Conservation (phyloP, 2,888 invertebrate genomes). For the Pemphredon lugubris region DNA sequence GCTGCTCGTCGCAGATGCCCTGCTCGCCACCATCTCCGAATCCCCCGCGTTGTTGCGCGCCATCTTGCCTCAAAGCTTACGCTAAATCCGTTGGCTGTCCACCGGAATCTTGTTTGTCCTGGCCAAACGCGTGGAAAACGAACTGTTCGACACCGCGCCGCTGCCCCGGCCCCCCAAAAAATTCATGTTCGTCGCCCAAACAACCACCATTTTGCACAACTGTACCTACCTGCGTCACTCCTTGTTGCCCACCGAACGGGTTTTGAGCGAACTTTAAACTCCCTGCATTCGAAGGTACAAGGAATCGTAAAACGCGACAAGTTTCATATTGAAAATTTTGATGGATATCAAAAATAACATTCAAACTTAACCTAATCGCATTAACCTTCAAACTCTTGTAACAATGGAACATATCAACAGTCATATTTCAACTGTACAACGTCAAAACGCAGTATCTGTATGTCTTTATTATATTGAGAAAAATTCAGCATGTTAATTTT, state of each 20-base stretch:
- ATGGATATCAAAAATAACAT: too few relatives aligned
- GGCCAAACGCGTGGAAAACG: constrained; percentile 3
- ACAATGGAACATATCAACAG: too few relatives aligned
- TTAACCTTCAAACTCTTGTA: too few relatives aligned
- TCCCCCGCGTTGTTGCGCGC: constrained; percentile 53
- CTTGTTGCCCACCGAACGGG: constrained; percentile 4
- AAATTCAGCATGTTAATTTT: too few relatives aligned
- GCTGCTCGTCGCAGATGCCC: constrained; percentile 68
- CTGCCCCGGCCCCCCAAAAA: not conserved
- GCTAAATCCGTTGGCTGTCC: constrained; percentile 27
- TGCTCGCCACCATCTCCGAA: constrained; percentile 52
- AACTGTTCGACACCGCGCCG: not conserved
- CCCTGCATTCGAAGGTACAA: too few relatives aligned
- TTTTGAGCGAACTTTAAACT: not conserved
- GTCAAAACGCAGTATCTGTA: too few relatives aligned
- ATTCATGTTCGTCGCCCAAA: not conserved
- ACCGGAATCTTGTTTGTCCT: constrained; percentile 32
- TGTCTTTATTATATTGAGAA: too few relatives aligned
- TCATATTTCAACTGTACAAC: too few relatives aligned
- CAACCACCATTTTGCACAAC: constrained; percentile 10
- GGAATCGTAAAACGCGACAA: too few relatives aligned
- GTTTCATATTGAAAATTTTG: too few relatives aligned
- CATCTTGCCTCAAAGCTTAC: constrained; percentile 33
- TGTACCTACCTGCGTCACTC: not conserved
- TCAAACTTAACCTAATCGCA: too few relatives aligned